Base-by-base conservation (phyloP, 2,797 vertebrate species). In the Hydrolagus colliei region DNA sequence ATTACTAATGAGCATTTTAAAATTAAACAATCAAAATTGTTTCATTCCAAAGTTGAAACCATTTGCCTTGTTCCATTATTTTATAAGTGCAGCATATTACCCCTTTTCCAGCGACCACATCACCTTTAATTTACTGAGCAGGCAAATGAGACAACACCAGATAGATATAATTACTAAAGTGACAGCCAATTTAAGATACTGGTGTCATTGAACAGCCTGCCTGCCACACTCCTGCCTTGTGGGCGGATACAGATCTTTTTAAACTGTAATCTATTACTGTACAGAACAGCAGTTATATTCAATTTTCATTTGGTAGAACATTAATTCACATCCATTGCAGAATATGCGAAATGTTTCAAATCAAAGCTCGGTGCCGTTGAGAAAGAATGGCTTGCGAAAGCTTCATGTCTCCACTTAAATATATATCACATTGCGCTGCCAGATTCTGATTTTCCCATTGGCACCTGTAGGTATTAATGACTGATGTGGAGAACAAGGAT, bases 301-400 rank as follows among this genome's bases (percentile, higher is more conserved):
- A 59, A 9, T 52, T 35, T 61, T 77, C 52, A 61, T 32, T 79
- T 79, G 61, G 61, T 22, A 65, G 32, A 62, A 63, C 10, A 13
- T 11, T 74, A 79, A 65, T 79, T 63, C 61, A 79, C 14, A 79
- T 6, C 77, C n/a, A 79, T 79, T 63, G 63, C 22, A 52, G 41
- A 52, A 3, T 52, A 79, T 16, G 2, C 11, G 27, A 65, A 13
- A 65, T 63, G n/a, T 22, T 63, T 22, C 62, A 65, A 79, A 65
- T 79, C 61, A 79, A 22, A 27, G 16, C 65, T 63, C 12, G 6
- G 13, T 79, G 59, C 0, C 41, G 2, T 52, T 52, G 41, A 52
- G 41, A 52, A 52, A 52, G 41, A 52, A 52, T 52, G 41, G 41
- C 41, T 52, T 0, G 41, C 0, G 41, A 6, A 1, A 52, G 41